Percentiles rank a stretch among this genome's conserved stretches.
Conservation (phyloP, 2,888 invertebrate genomes). For the Temnothorax unifasciatus region DNA sequence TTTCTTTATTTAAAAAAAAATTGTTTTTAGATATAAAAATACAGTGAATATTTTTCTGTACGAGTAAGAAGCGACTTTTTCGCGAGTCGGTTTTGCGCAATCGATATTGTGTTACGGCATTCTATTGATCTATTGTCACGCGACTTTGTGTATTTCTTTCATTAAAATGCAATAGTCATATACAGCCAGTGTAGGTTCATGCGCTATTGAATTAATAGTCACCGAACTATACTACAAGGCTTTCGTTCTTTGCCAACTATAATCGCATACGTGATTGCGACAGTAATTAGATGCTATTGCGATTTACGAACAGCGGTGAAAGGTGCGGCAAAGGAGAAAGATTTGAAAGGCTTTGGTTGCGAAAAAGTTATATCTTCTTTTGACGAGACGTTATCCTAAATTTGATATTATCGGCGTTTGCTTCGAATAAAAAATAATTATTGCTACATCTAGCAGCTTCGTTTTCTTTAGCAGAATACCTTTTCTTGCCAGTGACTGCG, state of each 20-base stretch:
- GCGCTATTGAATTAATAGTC: neutral
- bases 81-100: neutral
- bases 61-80: conserved; percentile 10
- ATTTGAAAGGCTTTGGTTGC: neutral
- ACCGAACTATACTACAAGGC: neutral
- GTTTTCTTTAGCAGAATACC: neutral
- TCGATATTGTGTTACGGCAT: conserved; percentile 25
- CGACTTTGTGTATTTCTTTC: conserved; percentile 26
- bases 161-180: conserved; percentile 34
- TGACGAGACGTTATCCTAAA: neutral
- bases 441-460: neutral
- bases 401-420: neutral
- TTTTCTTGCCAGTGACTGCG: neutral
- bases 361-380: conserved; percentile 9
- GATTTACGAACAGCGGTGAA: neutral
- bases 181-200: neutral
- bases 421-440: neutral
- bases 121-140: conserved; percentile 30
- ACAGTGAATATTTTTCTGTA: neutral
- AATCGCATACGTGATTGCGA: neutral
- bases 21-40: neutral
- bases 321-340: conserved; percentile 8
- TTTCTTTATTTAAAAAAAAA: neutral
- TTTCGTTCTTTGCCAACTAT: neutral
- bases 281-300: conserved; percentile 19